Conservation (phyloP, 2,113 vertebrate species). For the Rynchops niger region DNA sequence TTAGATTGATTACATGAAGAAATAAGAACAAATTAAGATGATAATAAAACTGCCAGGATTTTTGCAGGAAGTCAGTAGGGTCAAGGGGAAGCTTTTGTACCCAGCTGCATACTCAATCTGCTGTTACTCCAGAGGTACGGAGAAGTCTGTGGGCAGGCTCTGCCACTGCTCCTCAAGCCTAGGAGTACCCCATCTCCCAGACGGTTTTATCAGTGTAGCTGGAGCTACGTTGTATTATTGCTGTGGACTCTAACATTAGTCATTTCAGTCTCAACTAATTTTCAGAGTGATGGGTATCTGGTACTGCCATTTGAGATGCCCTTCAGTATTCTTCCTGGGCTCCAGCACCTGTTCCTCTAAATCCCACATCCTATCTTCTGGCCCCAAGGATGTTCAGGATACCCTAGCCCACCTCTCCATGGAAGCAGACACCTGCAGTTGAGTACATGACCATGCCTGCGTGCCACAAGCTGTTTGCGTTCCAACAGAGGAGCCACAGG, state of each 20-base stretch:
- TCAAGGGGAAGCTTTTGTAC: background rate
- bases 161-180: background rate
- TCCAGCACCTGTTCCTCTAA: background rate
- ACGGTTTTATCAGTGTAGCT: background rate
- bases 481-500: background rate
- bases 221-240: background rate
- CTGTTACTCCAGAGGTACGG: background rate
- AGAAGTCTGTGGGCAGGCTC: background rate
- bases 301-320: background rate
- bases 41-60: background rate
- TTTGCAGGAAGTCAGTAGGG: background rate
- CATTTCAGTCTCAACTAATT: background rate
- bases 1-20: background rate
- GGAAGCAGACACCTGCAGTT: background rate
- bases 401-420: rapidly evolving
- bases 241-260: background rate
- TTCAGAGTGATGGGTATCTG: background rate
- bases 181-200: background rate
- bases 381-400: background rate
- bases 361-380: background rate
- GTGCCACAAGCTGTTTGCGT: background rate
- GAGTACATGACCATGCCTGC: background rate
- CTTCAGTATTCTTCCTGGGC: background rate
- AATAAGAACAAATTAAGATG: background rate
- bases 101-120: background rate